Conservation (phyloP, 2,113 vertebrate genomes). For the Cyanoramphus novaezelandiae region DNA sequence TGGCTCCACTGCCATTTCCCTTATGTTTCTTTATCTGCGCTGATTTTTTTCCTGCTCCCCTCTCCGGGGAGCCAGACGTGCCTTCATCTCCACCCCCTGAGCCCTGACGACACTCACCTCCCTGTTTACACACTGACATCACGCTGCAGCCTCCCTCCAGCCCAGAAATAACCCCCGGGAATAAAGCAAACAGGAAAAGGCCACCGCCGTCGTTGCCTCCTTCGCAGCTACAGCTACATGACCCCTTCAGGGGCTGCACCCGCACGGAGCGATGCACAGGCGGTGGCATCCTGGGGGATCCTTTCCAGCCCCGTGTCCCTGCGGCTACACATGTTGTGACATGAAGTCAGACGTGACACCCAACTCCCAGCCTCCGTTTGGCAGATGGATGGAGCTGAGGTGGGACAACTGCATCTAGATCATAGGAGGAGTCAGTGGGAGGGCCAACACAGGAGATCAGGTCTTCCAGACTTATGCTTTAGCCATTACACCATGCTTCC, state of each 20-base stretch:
- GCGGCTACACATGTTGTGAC: accelerated
- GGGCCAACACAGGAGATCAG: not conserved
- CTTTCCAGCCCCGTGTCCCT: accelerated
- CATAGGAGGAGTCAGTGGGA: not conserved
- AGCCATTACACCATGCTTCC: not conserved
- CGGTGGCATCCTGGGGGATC: not conserved
- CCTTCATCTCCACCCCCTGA: slow-evolving; percentile 49
- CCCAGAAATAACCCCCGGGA: slow-evolving; percentile 61
- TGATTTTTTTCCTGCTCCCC: not conserved
- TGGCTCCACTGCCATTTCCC: slow-evolving; percentile 29
- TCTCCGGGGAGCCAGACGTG: not conserved
- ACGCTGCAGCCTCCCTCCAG: slow-evolving; percentile 47
- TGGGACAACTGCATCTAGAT: too few species aligned
- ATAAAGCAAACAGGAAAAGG: slow-evolving; percentile 66
- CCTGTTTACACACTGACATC: slow-evolving; percentile 81
- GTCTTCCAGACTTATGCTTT: not conserved
- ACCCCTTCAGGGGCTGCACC: not conserved
- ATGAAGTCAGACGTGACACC: accelerated
- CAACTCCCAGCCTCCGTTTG: accelerated
- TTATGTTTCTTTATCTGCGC: slow-evolving; percentile 16
- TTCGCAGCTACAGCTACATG: not conserved
- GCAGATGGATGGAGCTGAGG: not conserved
- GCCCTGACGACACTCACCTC: slow-evolving; percentile 65
- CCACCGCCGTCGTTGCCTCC: not conserved
- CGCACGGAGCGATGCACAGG: accelerated